Percentiles rank a stretch among this genome's conserved stretches.
Evolutionary conservation across 2,797 vertebrate genomes (phyloP).

Genomic region (Sebastes kiyomatsui): DNA sequence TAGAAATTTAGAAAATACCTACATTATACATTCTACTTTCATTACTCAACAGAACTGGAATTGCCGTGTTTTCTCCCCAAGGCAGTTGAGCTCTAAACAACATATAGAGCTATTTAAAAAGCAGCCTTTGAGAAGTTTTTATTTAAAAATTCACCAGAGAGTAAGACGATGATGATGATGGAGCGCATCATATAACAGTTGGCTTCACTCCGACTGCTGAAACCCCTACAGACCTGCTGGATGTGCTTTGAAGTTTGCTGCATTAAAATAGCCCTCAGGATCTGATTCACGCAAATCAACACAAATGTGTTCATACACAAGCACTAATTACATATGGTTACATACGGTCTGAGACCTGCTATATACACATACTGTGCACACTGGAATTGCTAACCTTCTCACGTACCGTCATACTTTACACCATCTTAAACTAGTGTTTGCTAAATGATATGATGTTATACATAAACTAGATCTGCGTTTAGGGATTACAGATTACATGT

Average conservation of each 20-base stretch:
- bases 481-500: background rate
- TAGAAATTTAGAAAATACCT: background rate
- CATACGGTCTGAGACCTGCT: background rate
- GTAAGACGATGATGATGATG: slow-evolving; percentile 18
- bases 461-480: background rate
- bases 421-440: background rate
- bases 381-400: slow-evolving; percentile 9
- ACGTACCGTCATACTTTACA: background rate
- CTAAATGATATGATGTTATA: background rate
- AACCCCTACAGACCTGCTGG: slow-evolving; percentile 47
- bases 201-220: slow-evolving; percentile 30
- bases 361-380: slow-evolving; percentile 18
- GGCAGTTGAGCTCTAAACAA: slow-evolving; percentile 25
- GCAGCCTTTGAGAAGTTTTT: slow-evolving; percentile 30
- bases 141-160: slow-evolving; percentile 42
- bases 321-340: slow-evolving; percentile 42
- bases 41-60: background rate
- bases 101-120: slow-evolving; percentile 1
- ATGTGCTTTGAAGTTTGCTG: slow-evolving; percentile 63
- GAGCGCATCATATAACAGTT: slow-evolving; percentile 37
- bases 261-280: slow-evolving; percentile 56
- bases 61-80: slow-evolving; percentile 13
- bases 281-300: slow-evolving; percentile 47
- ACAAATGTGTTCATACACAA: slow-evolving; percentile 47
- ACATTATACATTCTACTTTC: background rate